A percentile compares a stretch with the other conserved stretches of the same genome.
phyloP scores from a whole-genome alignment of 2,888 invertebrate genomes.

The Poecilobothrus nobilitatus region DNA sequence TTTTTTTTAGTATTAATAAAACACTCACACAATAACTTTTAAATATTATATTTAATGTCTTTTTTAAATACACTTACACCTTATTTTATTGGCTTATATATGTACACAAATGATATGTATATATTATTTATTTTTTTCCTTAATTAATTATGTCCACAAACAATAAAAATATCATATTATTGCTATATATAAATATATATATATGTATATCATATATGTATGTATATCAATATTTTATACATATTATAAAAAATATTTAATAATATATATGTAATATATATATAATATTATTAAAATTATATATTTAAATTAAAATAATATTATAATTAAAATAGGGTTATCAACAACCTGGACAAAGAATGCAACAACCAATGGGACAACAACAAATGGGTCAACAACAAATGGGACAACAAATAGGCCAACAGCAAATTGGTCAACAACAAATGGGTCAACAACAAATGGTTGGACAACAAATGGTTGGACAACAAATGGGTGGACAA shows the following conservation, averaged over 20 bases:
- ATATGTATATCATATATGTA: too few relatives aligned
- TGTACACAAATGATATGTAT: background rate
- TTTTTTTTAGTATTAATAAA: too few relatives aligned
- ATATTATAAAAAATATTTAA: too few relatives aligned
- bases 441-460: slow-evolving; percentile 30
- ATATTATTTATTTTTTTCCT: background rate
- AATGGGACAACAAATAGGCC: slow-evolving; percentile 22
- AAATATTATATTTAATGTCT: background rate
- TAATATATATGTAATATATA: too few relatives aligned
- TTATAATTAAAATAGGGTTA: slow-evolving; percentile 17
- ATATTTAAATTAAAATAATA: background rate
- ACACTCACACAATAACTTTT: too few relatives aligned
- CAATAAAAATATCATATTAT: background rate
- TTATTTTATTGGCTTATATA: background rate
- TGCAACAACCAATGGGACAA: slow-evolving; percentile 12
- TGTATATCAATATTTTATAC: too few relatives aligned
- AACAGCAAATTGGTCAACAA: slow-evolving; percentile 27
- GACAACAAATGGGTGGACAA: slow-evolving; percentile 29
- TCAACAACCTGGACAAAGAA: slow-evolving; percentile 15
- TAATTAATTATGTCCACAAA: background rate
- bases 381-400: slow-evolving; percentile 18
- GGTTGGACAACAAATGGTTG: slow-evolving; percentile 37
- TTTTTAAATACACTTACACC: background rate
- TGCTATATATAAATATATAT: too few relatives aligned
- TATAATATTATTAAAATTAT: too few relatives aligned